Evolutionary conservation across 2,113 vertebrate species (phyloP).

Genomic region (Xiphias gladius): DNA sequence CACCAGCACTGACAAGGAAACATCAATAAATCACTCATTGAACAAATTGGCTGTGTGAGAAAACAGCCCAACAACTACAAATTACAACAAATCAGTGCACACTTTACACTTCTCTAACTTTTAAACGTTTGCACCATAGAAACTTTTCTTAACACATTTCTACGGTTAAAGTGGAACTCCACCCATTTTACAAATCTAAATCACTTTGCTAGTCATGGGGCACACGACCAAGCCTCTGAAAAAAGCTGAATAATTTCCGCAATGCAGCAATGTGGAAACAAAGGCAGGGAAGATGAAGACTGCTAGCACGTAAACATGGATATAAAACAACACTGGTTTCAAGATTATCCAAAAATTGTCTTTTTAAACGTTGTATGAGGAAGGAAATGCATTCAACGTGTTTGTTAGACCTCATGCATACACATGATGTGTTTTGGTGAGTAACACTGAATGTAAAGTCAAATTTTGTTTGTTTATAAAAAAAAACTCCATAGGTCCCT

Average conservation of each 20-base stretch:
- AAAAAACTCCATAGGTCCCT: background rate
- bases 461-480: background rate
- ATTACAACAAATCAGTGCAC: background rate
- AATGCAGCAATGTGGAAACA: background rate
- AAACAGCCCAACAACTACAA: background rate
- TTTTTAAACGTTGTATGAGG: background rate
- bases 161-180: background rate
- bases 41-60: background rate
- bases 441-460: background rate
- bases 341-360: background rate
- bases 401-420: background rate
- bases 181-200: background rate
- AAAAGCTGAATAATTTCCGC: background rate
- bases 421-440: background rate
- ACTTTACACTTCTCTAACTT: background rate
- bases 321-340: background rate
- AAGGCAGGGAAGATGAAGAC: background rate
- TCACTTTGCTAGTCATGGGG: background rate
- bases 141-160: background rate
- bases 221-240: background rate
- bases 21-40: background rate
- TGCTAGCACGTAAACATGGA: background rate
- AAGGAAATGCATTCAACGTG: background rate
- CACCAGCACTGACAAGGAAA: constrained; percentile 88
- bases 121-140: background rate